Conservation (phyloP, 2,113 vertebrate genomes). For the Parus major region DNA sequence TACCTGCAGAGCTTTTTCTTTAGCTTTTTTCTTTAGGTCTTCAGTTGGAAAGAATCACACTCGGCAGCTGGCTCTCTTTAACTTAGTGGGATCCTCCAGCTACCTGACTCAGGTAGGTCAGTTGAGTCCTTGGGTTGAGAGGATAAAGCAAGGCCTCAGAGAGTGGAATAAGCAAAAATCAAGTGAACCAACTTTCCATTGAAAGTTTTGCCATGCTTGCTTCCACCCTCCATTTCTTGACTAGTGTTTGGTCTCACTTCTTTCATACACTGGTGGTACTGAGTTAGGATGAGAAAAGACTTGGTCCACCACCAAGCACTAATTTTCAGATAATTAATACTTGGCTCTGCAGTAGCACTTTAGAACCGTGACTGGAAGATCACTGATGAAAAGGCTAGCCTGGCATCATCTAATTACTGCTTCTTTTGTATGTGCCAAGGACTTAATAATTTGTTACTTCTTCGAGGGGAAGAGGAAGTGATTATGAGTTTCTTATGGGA, state of each 20-base stretch:
- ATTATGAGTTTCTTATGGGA: conserved; percentile 13
- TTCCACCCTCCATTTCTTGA: neutral
- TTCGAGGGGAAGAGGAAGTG: conserved; percentile 4
- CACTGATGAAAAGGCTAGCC: conserved; percentile 65
- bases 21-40: neutral
- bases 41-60: neutral
- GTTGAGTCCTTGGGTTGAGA: rapidly evolving
- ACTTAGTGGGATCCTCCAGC: neutral
- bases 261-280: neutral
- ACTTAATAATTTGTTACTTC: conserved; percentile 54
- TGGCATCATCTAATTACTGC: conserved; percentile 60
- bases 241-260: neutral
- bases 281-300: conserved; percentile 63
- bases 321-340: conserved; percentile 76
- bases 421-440: conserved; percentile 62
- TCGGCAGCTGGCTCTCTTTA: neutral
- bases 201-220: neutral
- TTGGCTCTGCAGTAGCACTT: conserved; percentile 66
- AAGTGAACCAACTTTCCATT: neutral
- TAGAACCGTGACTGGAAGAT: conserved; percentile 68
- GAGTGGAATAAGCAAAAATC: neutral
- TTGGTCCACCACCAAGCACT: conserved; percentile 71
- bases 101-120: neutral
- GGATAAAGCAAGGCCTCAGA: neutral
- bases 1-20: neutral